Evolutionary conservation across 2,113 vertebrate species (phyloP).

Genomic region (Myxocyprinus asiaticus): DNA sequence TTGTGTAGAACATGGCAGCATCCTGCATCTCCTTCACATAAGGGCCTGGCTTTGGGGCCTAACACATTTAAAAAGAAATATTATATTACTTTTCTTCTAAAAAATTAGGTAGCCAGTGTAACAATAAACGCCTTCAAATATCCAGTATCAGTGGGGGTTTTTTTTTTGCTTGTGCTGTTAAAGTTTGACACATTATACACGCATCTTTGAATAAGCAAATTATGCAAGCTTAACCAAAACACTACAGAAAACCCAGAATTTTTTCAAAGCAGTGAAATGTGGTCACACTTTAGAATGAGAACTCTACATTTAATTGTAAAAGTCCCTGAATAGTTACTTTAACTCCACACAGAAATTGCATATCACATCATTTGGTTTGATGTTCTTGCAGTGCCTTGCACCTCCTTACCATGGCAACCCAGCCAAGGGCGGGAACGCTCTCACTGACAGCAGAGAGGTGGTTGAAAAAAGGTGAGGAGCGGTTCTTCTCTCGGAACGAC

Average conservation of each 20-base stretch:
- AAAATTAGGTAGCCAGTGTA: neutral
- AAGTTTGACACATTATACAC: too few species aligned
- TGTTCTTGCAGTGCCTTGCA: too few species aligned
- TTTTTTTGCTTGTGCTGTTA: too few species aligned
- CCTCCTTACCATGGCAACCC: constrained; percentile 90
- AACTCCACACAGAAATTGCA: too few species aligned
- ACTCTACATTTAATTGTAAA: too few species aligned
- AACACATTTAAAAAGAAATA: neutral
- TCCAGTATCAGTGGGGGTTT: neutral
- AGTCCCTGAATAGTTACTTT: too few species aligned
- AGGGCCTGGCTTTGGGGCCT: constrained; percentile 91
- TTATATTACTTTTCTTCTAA: neutral
- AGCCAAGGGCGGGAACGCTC: constrained; percentile 91
- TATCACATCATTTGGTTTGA: too few species aligned
- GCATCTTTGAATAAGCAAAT: too few species aligned
- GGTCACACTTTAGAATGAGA: too few species aligned
- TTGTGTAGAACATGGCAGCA: constrained; percentile 96
- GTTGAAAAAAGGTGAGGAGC: constrained; percentile 87
- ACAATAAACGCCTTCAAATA: neutral
- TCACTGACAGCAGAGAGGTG: constrained; percentile 93
- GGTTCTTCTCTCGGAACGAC: constrained; percentile 87
- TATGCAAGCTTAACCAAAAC: too few species aligned
- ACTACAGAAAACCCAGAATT: too few species aligned
- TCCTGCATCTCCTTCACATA: constrained; percentile 97
- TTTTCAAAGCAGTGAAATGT: too few species aligned